These are phyloP conservation scores for Drosophila nigricruria DNA, from an alignment of 2,888 invertebrate genomes.

Conservation along the genomic window DNA sequence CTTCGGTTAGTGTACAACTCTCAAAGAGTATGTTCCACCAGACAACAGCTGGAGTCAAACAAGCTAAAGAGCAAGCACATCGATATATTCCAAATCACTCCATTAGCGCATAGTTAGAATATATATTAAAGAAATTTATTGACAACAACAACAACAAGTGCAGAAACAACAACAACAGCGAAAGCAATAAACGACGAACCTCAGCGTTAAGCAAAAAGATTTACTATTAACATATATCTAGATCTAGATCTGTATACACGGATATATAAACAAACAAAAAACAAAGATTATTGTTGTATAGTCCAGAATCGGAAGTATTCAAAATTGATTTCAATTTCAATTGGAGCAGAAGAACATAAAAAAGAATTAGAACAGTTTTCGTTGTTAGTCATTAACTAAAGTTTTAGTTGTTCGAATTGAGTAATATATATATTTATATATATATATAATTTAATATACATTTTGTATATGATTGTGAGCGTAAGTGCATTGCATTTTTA, in stretches of 20 bases:
- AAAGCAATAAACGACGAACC: conserved; percentile 82
- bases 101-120: conserved; percentile 80
- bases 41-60: conserved; percentile 35
- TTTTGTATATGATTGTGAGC: conserved; percentile 59
- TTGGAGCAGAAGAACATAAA: no score
- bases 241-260: conserved; percentile 44
- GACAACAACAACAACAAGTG: conserved; percentile 41
- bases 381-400: conserved; percentile 28
- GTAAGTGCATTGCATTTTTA: conserved; percentile 54
- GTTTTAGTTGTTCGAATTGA: conserved; percentile 52
- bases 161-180: conserved; percentile 63
- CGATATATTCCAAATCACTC: conserved; percentile 80
- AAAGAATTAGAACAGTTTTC: conserved; percentile 40
- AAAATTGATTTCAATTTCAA: conserved; percentile 33
- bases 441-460: conserved; percentile 31
- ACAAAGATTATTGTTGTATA: conserved; percentile 43
- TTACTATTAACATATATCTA: conserved; percentile 57
- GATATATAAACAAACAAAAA: conserved; percentile 52
- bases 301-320: conserved; percentile 54
- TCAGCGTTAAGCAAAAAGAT: conserved; percentile 72
- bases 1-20: conserved; percentile 33
- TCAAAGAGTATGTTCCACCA: conserved; percentile 47
- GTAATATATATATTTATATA: conserved; percentile 24
- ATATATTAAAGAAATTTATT: conserved; percentile 68
- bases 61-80: conserved; percentile 52